Conservation (phyloP, 1,140 invertebrate species). For the Coenobita brevimanus region DNA sequence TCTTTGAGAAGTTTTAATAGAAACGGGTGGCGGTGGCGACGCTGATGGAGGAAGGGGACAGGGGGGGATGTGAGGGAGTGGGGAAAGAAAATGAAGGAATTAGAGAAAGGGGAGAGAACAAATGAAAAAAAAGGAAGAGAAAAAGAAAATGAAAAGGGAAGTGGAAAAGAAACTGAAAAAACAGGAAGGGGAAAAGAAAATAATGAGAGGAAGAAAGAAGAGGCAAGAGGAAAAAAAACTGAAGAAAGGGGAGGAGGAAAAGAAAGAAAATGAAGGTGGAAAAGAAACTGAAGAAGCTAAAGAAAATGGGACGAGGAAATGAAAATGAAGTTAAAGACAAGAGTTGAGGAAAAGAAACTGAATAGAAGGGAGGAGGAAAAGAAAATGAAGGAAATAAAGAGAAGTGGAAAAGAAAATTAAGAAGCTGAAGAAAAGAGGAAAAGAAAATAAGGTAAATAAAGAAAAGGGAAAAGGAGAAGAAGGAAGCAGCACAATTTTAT, state of each 20-base stretch:
- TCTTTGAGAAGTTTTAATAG: conserved; percentile 66
- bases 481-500: too few relatives aligned
- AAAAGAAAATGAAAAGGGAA: not conserved
- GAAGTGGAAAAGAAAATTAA: too few relatives aligned
- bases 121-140: not conserved
- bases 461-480: too few relatives aligned
- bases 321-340: too few relatives aligned
- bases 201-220: too few relatives aligned
- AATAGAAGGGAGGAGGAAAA: too few relatives aligned
- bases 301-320: too few relatives aligned
- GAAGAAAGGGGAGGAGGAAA: not conserved
- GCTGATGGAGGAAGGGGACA: not conserved
- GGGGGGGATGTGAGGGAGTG: not conserved
- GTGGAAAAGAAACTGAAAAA: not conserved
- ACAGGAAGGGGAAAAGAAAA: not conserved
- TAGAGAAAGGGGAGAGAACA: not conserved
- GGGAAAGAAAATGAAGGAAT: not conserved
- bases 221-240: not conserved
- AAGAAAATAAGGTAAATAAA: too few relatives aligned
- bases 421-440: too few relatives aligned
- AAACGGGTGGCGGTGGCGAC: conserved; percentile 47
- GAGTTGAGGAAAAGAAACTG: too few relatives aligned
- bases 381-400: too few relatives aligned
- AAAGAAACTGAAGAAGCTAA: too few relatives aligned
- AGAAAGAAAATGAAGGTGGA: not conserved